A percentile compares a stretch with the other conserved stretches of the same genome.
phyloP scores from a whole-genome alignment of 2,888 invertebrate species.

The Drosophila melanosoma region DNA sequence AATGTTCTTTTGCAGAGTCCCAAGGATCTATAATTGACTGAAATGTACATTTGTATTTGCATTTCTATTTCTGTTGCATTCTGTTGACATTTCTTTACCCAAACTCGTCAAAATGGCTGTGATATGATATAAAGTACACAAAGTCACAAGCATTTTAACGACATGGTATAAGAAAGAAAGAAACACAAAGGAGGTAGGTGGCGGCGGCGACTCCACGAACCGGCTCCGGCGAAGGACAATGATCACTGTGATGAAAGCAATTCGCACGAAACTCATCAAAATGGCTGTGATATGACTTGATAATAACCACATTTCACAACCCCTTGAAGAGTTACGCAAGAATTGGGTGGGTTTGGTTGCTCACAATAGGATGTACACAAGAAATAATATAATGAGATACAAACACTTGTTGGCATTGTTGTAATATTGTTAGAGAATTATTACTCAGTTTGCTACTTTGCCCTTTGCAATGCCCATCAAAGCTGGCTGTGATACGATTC shows the following conservation, averaged over 20 bases:
- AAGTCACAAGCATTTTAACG: conserved; percentile 84
- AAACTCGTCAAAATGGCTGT: conserved; percentile 86
- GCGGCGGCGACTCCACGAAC: neutral
- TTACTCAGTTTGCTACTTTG: conserved; percentile 27
- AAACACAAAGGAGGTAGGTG: neutral
- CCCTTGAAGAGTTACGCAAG: conserved; percentile 84
- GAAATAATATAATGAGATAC: conserved; percentile 28
- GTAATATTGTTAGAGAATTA: conserved; percentile 11
- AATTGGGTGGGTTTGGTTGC: conserved; percentile 44
- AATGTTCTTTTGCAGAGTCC: neutral
- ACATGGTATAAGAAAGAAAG: conserved; percentile 81
- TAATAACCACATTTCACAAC: conserved; percentile 84
- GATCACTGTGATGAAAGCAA: conserved; percentile 22
- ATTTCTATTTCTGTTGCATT: neutral
- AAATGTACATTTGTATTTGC: neutral
- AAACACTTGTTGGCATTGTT: conserved; percentile 64
- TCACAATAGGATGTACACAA: neutral
- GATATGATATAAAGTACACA: conserved; percentile 83
- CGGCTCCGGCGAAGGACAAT: neutral
- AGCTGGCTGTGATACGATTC: conserved; percentile 85
- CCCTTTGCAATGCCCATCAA: conserved; percentile 85
- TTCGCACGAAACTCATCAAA: conserved; percentile 84
- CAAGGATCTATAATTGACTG: conserved; percentile 1
- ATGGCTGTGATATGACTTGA: conserved; percentile 85
- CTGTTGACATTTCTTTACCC: conserved; percentile 83